Base-by-base conservation (phyloP, 2,797 vertebrate species). In the Protosalanx chinensis region DNA sequence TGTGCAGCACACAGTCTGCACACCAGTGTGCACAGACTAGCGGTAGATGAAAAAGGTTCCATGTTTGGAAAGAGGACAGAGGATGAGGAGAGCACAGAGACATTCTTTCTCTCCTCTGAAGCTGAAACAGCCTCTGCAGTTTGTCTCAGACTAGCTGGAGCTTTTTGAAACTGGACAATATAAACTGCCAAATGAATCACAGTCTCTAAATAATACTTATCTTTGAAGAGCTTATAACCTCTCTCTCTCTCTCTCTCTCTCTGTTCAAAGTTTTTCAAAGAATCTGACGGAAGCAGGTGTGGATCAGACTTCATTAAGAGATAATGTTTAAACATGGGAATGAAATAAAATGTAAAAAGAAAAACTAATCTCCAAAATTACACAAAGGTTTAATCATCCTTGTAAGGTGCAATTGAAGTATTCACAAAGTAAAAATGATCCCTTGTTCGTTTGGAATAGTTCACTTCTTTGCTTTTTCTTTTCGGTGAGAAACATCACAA, bases 1-100 rank as follows among this genome's bases (percentile, higher is more conserved):
- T 97, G 95, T 93, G 94, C 95, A 93, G 93, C 94, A 90, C 92
- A 92, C 85, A 91, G 90, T 90, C 90, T 84, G 90, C 89, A 88
- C 87, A 89, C 90, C 91, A 90, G 87, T 88, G 85, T 88, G 81
- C 88, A 88, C 89, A 91, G 88, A 88, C 91, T 82, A 76, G 75
- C 83, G 89, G 88, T 84, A 92, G 89, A 90, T 89, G 85, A 88
- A 91, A 89, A 89, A 90, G 81, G 87, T 81, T 74, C 84, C 79
- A 82, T 91, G 86, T 87, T 87, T 90, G 85, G 89, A 91, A 78
- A 63, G 68, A 41, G 41, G 66, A 23, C 53, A 84, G 87, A 88
- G 87, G 88, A 88, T 86, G 88, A 88, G 89, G 84, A 91, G 85
- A 89, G 85, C 85, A 86, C 23, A 88, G 82, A 86, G 84, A 88